Evolutionary conservation across 2,113 vertebrate genomes (phyloP), one percentile per base, ranked within the genome.

Genomic region (Butorides virescens): DNA sequence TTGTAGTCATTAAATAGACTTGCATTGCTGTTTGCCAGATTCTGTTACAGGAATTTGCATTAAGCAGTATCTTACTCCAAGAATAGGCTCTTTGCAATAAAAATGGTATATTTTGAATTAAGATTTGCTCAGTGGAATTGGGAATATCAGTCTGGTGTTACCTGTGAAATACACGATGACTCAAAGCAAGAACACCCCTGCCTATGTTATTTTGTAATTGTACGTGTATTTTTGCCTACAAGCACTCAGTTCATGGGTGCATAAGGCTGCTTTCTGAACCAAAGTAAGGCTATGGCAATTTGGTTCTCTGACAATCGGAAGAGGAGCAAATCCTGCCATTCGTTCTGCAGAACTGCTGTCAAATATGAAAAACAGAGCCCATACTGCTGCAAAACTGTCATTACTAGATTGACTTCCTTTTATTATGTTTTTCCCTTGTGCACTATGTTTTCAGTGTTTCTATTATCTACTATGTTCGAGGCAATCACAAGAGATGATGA

Each of bases 381-480:
- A 53, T 66, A 27, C 15, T 56, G 34, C 46, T 74, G 52, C 72
- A 46, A 32, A 63, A 32, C 39, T 58, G 39, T 30, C 39, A 9
- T 26, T 62, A 10, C 66, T 37, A 30, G 17, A 16, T 18, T 86
- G 34, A 23, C 50, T 78, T 52, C 15, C 44, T 85, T 30, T 36
- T 39, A 13, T 26, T 26, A 21, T 4, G 10, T 22, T 58, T 87
- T 72, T 25, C 36, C 13, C 21, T n/a, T 30, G 42, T 30, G n/a
- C 6, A 3, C n/a, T 49, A 1, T 15, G 11, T 47, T 68, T 47
- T 56, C 39, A 11, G 17, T 42, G 22, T 80, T 78, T 56, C 72
- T 23, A 0, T 58, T 34, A 5, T 17, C 49, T 73, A 3, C n/a
- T 5, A 2, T 2, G 8, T 23, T 58, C 46, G 15, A 18, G 25